phyloP scores from a whole-genome alignment of 2,113 vertebrate genomes.

The Heterocephalus glaber region DNA sequence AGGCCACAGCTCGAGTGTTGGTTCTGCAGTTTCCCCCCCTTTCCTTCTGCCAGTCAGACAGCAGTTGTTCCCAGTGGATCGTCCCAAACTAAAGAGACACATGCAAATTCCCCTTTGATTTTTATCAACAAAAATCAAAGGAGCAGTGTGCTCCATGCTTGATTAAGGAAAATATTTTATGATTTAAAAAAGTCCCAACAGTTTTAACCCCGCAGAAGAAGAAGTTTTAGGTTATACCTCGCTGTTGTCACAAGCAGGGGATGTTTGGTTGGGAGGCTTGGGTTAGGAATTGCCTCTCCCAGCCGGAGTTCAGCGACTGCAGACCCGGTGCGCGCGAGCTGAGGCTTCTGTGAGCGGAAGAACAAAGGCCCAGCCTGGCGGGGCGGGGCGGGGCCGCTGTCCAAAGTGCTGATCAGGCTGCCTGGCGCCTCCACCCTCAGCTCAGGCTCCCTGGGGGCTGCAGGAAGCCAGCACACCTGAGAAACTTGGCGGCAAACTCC shows the following conservation, averaged over 20 bases:
- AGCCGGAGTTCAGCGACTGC: neutral
- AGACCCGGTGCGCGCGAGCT: neutral
- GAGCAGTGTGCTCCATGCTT: neutral
- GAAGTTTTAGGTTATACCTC: neutral
- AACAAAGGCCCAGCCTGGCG: constrained; percentile 56
- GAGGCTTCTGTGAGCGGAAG: neutral
- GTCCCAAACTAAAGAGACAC: neutral
- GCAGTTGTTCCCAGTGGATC: neutral
- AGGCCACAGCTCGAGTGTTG: neutral
- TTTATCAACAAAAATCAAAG: constrained; percentile 38
- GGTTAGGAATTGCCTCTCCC: neutral
- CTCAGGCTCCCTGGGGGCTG: neutral
- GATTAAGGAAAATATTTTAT: neutral
- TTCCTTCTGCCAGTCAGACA: neutral
- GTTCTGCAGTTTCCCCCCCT: neutral
- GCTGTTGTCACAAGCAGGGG: neutral
- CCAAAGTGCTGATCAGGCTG: constrained; percentile 83
- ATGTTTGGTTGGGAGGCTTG: neutral
- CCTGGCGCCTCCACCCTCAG: neutral
- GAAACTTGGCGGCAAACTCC: neutral
- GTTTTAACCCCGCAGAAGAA: neutral
- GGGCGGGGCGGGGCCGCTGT: constrained; percentile 80
- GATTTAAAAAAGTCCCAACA: neutral
- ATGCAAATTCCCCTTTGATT: neutral
- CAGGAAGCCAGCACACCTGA: neutral